Evolutionary conservation across 2,888 invertebrate genomes (phyloP).

Genomic region (Prionchulus punctatus): DNA sequence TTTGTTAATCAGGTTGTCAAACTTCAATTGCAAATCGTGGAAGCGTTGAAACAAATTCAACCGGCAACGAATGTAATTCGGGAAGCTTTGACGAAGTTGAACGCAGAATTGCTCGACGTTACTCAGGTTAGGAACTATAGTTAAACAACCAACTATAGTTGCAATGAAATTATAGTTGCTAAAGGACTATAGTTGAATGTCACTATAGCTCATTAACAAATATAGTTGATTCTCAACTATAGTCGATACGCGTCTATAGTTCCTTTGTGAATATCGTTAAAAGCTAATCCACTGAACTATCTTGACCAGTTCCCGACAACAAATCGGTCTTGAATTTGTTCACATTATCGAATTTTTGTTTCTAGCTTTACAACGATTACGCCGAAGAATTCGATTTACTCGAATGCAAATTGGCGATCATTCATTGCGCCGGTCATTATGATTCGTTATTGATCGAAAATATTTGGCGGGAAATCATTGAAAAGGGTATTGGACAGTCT

Average conservation of each 20-base stretch:
- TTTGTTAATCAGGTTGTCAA: slow-evolving; percentile 3
- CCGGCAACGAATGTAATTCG: slow-evolving; percentile 30
- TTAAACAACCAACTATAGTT: too few relatives aligned
- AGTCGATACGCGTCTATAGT: too few relatives aligned
- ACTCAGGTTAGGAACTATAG: too few relatives aligned
- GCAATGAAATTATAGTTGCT: too few relatives aligned
- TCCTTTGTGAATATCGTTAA: too few relatives aligned
- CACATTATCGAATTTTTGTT: slow-evolving; percentile 7
- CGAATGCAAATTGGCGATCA: slow-evolving; percentile 83
- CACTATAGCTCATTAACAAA: too few relatives aligned
- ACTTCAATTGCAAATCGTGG: slow-evolving; percentile 41
- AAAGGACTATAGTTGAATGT: too few relatives aligned
- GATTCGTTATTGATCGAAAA: slow-evolving; percentile 70
- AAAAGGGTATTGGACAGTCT: too few relatives aligned
- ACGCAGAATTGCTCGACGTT: slow-evolving; percentile 65
- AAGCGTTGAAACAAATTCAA: slow-evolving; percentile 45
- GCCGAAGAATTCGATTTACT: slow-evolving; percentile 73
- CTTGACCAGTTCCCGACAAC: too few relatives aligned
- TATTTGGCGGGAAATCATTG: slow-evolving; percentile 69
- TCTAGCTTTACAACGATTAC: slow-evolving; percentile 67
- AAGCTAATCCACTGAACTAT: too few relatives aligned
- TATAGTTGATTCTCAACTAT: too few relatives aligned
- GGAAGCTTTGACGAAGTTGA: slow-evolving; percentile 51
- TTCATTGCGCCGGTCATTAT: slow-evolving; percentile 81
- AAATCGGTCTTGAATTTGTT: too few relatives aligned